Conservation (phyloP, 2,888 invertebrate genomes). For the Candidula unifasciata region DNA sequence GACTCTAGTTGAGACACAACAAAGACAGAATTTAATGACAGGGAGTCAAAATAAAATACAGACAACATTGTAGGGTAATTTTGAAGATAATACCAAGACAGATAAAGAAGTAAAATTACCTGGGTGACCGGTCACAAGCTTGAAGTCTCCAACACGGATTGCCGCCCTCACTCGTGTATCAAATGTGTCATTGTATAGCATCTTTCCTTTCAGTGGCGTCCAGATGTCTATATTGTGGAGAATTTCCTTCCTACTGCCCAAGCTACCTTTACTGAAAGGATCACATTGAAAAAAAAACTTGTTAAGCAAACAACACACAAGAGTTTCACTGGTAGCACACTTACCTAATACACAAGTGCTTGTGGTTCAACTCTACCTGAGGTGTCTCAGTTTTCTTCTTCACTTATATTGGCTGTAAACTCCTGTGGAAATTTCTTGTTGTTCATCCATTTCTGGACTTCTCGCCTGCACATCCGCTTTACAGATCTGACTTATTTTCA, state of each 20-base stretch:
- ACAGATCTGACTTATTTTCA: too few species aligned
- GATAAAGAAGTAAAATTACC: conserved; percentile 58
- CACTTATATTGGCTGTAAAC: too few species aligned
- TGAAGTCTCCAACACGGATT: conserved; percentile 71
- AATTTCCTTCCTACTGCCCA: conserved; percentile 67
- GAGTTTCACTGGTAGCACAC: not conserved
- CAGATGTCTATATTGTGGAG: conserved; percentile 90
- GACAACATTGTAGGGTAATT: not conserved
- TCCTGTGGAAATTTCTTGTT: too few species aligned
- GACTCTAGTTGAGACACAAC: too few species aligned
- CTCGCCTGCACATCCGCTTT: too few species aligned
- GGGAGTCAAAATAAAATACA: too few species aligned
- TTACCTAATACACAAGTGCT: too few species aligned
- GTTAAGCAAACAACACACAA: not conserved
- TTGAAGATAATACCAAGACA: not conserved
- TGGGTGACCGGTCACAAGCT: conserved; percentile 75
- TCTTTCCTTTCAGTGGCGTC: conserved; percentile 56
- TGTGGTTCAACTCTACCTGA: too few species aligned
- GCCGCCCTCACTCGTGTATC: conserved; percentile 72
- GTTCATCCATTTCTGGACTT: too few species aligned
- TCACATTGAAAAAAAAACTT: not conserved
- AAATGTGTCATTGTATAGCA: conserved; percentile 63
- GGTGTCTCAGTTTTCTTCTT: too few species aligned
- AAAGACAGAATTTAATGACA: too few species aligned
- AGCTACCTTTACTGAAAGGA: conserved; percentile 55